A percentile compares a stretch with the other conserved stretches of the same genome.
Evolutionary conservation across 2,797 vertebrate species (phyloP).

Genomic region (Sphenopsis melanotis): DNA sequence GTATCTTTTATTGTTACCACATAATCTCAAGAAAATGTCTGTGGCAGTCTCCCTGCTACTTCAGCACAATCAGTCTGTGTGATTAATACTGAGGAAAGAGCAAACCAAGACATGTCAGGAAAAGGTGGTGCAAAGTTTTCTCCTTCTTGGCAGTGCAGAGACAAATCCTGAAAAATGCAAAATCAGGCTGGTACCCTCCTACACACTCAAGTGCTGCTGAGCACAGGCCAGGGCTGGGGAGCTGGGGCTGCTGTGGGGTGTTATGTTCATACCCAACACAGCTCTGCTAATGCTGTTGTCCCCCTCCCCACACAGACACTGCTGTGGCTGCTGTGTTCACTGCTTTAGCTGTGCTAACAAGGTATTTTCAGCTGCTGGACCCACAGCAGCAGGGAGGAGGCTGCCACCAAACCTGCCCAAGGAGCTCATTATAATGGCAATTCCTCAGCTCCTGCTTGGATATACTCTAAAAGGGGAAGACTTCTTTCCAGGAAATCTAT

Average conservation of each 20-base stretch:
- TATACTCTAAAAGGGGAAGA: background rate
- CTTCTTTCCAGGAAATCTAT: background rate
- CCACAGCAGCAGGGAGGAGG: background rate
- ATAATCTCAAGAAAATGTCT: background rate
- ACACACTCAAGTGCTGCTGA: fast-evolving
- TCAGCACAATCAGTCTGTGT: background rate
- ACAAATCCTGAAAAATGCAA: background rate
- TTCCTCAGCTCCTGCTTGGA: background rate
- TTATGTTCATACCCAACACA: too few relatives aligned
- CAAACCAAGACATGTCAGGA: background rate
- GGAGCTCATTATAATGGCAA: background rate
- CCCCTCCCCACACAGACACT: background rate
- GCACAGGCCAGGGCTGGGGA: background rate
- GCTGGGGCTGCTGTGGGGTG: background rate
- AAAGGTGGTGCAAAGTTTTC: background rate
- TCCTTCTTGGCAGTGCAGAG: background rate
- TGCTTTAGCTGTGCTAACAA: background rate
- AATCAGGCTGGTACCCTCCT: background rate
- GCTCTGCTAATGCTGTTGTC: background rate
- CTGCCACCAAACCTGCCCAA: background rate
- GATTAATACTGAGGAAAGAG: background rate
- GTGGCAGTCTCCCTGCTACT: background rate
- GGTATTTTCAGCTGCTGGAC: background rate
- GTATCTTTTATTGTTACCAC: background rate
- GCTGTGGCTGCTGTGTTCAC: background rate